These are phyloP conservation scores for Grammomys surdaster DNA, from an alignment of 2,113 vertebrate genomes.

Conservation along the genomic window DNA sequence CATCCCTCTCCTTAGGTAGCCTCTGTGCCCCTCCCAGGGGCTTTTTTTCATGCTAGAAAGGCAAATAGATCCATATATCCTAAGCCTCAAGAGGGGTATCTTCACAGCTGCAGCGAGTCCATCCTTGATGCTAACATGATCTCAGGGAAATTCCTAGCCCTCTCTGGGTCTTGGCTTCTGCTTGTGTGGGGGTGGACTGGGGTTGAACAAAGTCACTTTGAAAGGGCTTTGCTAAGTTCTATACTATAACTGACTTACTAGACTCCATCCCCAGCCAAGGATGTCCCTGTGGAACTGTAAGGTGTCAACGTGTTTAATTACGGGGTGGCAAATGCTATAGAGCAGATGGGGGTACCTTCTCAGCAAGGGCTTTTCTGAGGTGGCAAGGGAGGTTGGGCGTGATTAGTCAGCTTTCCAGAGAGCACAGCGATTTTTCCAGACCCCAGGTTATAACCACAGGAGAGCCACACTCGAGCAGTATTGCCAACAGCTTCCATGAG, in stretches of 20 bases:
- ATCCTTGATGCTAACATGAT: background rate
- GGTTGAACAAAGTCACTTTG: background rate
- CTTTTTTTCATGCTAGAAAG: background rate
- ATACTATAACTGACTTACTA: background rate
- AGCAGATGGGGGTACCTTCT: background rate
- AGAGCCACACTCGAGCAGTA: background rate
- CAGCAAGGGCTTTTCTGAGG: background rate
- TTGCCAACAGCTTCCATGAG: background rate
- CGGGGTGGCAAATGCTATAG: background rate
- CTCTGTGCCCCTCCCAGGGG: background rate
- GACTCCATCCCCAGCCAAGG: background rate
- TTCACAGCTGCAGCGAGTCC: background rate
- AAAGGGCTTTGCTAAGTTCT: background rate
- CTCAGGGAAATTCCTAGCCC: background rate
- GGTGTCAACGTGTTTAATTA: background rate
- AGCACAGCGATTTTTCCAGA: background rate
- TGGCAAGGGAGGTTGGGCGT: background rate
- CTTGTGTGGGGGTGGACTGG: background rate
- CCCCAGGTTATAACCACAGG: background rate
- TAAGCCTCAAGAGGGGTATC: background rate
- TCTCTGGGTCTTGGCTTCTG: conserved; percentile 6
- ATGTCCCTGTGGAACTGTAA: background rate
- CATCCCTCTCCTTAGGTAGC: background rate
- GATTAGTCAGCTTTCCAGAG: background rate
- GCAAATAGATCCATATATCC: background rate